Evolutionary conservation across 2,888 invertebrate genomes (phyloP), one percentile per base, ranked within the genome.

Genomic region (Malacosoma neustria): DNA sequence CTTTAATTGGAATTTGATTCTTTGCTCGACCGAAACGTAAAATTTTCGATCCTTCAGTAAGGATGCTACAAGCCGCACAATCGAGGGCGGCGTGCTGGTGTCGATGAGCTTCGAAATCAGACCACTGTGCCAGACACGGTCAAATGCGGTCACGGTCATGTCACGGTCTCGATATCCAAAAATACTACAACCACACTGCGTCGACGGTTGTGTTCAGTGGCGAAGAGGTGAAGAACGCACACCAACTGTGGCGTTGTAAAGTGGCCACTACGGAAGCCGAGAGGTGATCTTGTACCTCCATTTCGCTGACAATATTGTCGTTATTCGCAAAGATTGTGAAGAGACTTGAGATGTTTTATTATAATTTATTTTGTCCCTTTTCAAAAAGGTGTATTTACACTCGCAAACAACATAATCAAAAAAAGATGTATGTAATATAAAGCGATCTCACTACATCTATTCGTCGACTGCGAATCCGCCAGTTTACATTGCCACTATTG

Each of bases 131-230:
- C 61, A 58, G 1, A 64, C 57, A 0, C 47, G 29, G 35, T 61
- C 58, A 38, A 64, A 59, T 3, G 57, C 51, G 36, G 59, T 57
- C 35, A n/a, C n/a, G n/a, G n/a, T n/a, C n/a, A n/a, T n/a, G n/a
- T n/a, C n/a, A n/a, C n/a, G n/a, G n/a, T n/a, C n/a, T 51, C 56
- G 36, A 57, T 49, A 36, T 60, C 55, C 0, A 58, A 43, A 34
- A 57, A 48, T 3, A 57, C 53, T 9, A 46, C 51, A 4, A 38
- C 49, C 1, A 42, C 14, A 32, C 15, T 13, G 11, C 42, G 39
- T 0, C 30, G 31, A 30, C 36, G 43, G 38, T 57, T 61, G 0
- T 12, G 1, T 3, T 40, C 38, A 2, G 35, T 35, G 0, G 51
- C 36, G 3, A 48, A 6, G 5, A 33, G 9, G 34, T 57, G 52